Evolutionary conservation across 2,113 vertebrate genomes (phyloP), one percentile per base, ranked within the genome.

Genomic region (Corythoichthys haematopterus): DNA sequence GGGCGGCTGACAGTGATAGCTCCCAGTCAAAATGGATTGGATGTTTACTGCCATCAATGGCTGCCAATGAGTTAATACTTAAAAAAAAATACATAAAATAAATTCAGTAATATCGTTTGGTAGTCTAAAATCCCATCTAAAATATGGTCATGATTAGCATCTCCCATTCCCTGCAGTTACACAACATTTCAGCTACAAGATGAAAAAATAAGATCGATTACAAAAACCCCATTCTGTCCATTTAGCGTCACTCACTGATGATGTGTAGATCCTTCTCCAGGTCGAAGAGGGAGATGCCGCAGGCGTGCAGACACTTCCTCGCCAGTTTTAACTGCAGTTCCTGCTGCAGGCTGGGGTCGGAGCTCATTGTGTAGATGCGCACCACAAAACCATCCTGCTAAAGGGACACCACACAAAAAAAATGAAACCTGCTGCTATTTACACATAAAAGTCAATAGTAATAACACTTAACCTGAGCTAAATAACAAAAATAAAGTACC

Each of bases 261-360:
- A 99, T 99, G 88, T 99, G 97, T 74, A 99, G 92, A 84, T 99
- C 97, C 84, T 98, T 99, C 82, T 99, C 97, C 77, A 98, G 88
- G 91, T 99, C 97, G 86, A 99, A 98, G 3, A 99, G 80, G 4
- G 97, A 99, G 78, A 99, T 98, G 50, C 97, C 97, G 81, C 97
- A 99, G 53, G 97, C 97, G 73, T 99, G 97, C 71, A 99, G 93
- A 87, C 97, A 99, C 85, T 99, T 99, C 81, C 97, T 93, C 61
- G 97, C 97, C 90, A 99, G 91, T 84, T 99, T 99, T 64, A 99
- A 94, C 84, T 99, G 97, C 72, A 99, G 91, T 83, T 99, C 97
- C 87, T 99, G 97, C 81, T 98, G 97, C 74, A 98, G 85, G 40
- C 93, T 93, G n/a, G 96, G 95, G 81, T 99, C 96, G 64, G 94